Evolutionary conservation across 2,113 vertebrate species (phyloP).

Genomic region (Corythornis madagascariensis): DNA sequence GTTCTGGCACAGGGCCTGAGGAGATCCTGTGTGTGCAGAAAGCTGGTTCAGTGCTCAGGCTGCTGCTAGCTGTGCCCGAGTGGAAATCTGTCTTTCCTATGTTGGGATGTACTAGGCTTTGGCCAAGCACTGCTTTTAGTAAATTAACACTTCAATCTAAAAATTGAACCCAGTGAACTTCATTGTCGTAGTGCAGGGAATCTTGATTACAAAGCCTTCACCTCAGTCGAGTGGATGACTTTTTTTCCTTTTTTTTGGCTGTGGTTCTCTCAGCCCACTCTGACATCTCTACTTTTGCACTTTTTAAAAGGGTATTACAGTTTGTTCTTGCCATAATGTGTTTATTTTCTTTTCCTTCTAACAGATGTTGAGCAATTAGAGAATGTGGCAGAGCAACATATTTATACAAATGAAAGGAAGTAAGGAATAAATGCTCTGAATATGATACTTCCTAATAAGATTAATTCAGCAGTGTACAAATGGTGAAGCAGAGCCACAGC

Average conservation of each 20-base stretch:
- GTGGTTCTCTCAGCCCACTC: background rate
- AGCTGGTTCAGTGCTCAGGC: background rate
- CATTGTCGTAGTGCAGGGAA: background rate
- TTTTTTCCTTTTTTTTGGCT: background rate
- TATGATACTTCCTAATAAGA: constrained; percentile 37
- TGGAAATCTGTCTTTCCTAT: background rate
- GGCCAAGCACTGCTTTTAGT: background rate
- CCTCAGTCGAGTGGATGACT: background rate
- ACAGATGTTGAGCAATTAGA: constrained; percentile 67
- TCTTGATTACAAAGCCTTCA: background rate
- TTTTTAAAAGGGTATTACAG: background rate
- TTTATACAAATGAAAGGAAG: constrained; percentile 70
- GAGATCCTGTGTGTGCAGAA: background rate
- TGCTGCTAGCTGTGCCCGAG: background rate
- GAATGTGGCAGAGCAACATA: constrained; percentile 56
- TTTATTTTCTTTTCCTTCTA: constrained; percentile 63
- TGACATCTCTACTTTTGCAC: background rate
- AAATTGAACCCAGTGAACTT: background rate
- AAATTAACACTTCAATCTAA: background rate
- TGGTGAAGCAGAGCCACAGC: background rate
- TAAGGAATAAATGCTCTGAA: constrained; percentile 23
- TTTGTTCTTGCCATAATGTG: constrained; percentile 59
- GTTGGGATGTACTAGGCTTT: background rate
- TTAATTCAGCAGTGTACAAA: constrained; percentile 19
- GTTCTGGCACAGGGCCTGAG: background rate